Evolutionary conservation across 1,140 invertebrate species (phyloP).

Genomic region (Oedothorax gibbosus): DNA sequence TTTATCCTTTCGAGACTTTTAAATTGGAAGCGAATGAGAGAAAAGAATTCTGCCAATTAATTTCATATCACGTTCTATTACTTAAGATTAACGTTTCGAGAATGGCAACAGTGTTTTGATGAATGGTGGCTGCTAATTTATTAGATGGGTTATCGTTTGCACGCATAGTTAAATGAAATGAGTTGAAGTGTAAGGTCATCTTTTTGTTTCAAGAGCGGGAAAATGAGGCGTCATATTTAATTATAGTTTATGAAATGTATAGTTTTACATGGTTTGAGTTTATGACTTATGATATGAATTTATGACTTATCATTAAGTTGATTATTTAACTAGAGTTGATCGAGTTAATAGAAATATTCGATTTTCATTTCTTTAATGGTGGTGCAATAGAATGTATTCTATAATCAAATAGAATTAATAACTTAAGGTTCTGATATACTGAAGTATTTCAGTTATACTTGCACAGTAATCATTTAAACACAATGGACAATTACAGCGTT

Average conservation of each 20-base stretch:
- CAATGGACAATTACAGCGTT: no score
- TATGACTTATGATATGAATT: not conserved
- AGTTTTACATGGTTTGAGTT: no score
- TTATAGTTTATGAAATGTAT: slow-evolving; percentile 1
- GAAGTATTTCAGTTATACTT: no score
- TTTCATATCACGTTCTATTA: slow-evolving; percentile 43
- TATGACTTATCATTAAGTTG: no score
- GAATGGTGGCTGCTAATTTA: slow-evolving; percentile 3
- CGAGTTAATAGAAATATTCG: no score
- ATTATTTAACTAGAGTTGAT: no score
- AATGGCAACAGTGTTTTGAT: slow-evolving; percentile 15
- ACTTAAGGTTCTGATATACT: no score
- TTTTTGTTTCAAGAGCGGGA: not conserved
- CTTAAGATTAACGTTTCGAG: slow-evolving; percentile 12
- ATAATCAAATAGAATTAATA: no score
- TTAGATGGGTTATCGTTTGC: slow-evolving; percentile 26
- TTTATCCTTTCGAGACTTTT: not conserved
- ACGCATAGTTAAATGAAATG: slow-evolving; percentile 6
- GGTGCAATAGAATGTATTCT: no score
- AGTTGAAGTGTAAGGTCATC: not conserved
- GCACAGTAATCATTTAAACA: no score
- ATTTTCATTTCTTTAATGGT: no score
- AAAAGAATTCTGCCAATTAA: slow-evolving; percentile 15
- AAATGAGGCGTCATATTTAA: not conserved
- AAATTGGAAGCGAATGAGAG: not conserved